Evolutionary conservation across 2,797 vertebrate species (phyloP).

Genomic region (Moxostoma hubbsi): DNA sequence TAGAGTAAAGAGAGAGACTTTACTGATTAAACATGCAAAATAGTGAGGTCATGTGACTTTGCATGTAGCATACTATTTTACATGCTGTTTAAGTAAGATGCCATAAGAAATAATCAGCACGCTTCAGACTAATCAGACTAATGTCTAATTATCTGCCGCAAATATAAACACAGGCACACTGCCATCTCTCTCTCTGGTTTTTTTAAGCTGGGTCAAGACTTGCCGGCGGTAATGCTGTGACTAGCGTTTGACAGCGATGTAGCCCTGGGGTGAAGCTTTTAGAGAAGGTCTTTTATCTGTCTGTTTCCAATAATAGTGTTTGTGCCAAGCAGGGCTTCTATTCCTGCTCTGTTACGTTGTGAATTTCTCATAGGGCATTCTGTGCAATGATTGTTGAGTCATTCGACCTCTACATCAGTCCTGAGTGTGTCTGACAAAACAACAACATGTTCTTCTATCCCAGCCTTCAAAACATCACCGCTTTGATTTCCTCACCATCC

Average conservation of each 20-base stretch:
- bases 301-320: constrained; percentile 24
- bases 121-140: background rate
- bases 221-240: background rate
- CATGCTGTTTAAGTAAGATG: no score
- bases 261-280: constrained; percentile 28
- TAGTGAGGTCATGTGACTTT: no score
- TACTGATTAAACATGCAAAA: no score
- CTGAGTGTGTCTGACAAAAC: constrained; percentile 25
- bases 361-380: constrained; percentile 8
- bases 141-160: constrained; percentile 7
- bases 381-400: background rate
- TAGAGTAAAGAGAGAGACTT: no score
- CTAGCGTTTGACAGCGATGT: constrained; percentile 2
- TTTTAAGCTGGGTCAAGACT: background rate
- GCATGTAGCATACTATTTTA: no score
- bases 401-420: constrained; percentile 14
- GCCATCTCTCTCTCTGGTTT: background rate
- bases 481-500: constrained; percentile 12
- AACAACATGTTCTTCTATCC: background rate
- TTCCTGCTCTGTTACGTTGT: background rate
- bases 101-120: no score
- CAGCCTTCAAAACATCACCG: constrained; percentile 16
- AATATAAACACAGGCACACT: constrained; percentile 4
- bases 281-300: constrained; percentile 18
- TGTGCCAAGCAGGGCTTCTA: constrained; percentile 5